Conservation (phyloP, 1,140 invertebrate species). For the Orussus abietinus region DNA sequence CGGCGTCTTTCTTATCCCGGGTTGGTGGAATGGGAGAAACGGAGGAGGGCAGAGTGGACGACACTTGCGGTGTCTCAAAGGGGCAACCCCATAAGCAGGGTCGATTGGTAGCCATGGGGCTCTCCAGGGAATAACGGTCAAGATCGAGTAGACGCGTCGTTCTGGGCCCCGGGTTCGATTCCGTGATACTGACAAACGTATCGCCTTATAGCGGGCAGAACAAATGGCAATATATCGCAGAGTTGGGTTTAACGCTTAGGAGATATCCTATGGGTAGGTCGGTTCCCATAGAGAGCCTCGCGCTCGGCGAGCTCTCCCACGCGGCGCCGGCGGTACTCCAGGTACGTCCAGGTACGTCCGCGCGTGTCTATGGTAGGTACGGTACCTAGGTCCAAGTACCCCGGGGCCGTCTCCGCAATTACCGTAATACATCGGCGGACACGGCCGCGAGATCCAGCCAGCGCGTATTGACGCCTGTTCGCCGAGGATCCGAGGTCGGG, state of each 20-base stretch:
- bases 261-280: conserved; percentile 7
- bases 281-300: conserved; percentile 9
- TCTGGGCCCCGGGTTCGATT: conserved; percentile 10
- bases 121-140: conserved; percentile 8
- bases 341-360: conserved; percentile 1
- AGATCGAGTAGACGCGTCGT: conserved; percentile 1
- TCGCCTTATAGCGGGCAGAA: conserved; percentile 15
- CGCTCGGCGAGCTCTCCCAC: conserved; percentile 6
- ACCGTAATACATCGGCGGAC: conserved; percentile 9
- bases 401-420: conserved; percentile 7
- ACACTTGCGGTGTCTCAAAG: too few relatives aligned
- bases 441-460: conserved; percentile 5
- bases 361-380: background rate
- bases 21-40: too few relatives aligned
- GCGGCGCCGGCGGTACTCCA: conserved; percentile 1
- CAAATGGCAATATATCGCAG: conserved; percentile 17
- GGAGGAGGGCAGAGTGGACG: too few relatives aligned
- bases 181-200: conserved; percentile 16
- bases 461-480: conserved; percentile 6
- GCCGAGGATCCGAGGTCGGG: background rate
- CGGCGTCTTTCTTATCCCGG: too few relatives aligned
- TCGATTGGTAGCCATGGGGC: background rate
- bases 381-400: background rate
- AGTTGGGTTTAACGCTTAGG: background rate
- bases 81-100: conserved; percentile 3